Base-by-base conservation (phyloP, 2,888 invertebrate genomes). In the Polyommatus icarus region DNA sequence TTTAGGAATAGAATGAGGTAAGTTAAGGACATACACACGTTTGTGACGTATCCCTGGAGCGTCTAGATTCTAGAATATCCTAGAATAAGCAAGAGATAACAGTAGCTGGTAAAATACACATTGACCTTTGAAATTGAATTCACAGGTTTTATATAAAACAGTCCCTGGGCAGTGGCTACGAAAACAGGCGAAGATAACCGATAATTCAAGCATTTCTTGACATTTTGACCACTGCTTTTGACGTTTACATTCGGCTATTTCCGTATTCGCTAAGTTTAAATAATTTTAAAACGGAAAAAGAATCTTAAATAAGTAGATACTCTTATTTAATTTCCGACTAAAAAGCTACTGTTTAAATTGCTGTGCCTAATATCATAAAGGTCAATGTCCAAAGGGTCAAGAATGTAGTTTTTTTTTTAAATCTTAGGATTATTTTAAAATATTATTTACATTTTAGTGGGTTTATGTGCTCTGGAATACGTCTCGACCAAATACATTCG, bases 401-500 rank as follows among this genome's bases (percentile, higher is more conserved):
- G 12, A 40, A 40, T 10, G 40, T n/a, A n/a, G n/a, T 46, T 8
- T 46, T 20, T 57, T n/a, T 54, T 6, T 54, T 18, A n/a, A 59
- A 20, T 59, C 59, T 0, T n/a, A 59, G 20, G n/a, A 20, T n/a
- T 59, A 61, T 61, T 20, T 61, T 10, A 10, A 24, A 29, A 67
- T 67, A 67, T 67, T 67, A 67, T 67, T 67, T 67, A 67, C 67
- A 32, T 5, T 61, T 29, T 12, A 61, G 12, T 12, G 61, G 24
- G 24, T 71, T 71, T 36, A 12, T 15, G 3, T 29, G 40, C 20
- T 40, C 72, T 85, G 79, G 80, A 83, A 85, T 84, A 82, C 90
- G 90, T 88, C 85, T 84, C 85, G 85, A 87, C 87, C 86, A 88
- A 88, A 85, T 88, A 88, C 89, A 88, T 81, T 85, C 86, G 84